These are phyloP conservation scores for Tamias sibiricus DNA, from an alignment of 2,113 vertebrate genomes.

Conservation along the genomic window DNA sequence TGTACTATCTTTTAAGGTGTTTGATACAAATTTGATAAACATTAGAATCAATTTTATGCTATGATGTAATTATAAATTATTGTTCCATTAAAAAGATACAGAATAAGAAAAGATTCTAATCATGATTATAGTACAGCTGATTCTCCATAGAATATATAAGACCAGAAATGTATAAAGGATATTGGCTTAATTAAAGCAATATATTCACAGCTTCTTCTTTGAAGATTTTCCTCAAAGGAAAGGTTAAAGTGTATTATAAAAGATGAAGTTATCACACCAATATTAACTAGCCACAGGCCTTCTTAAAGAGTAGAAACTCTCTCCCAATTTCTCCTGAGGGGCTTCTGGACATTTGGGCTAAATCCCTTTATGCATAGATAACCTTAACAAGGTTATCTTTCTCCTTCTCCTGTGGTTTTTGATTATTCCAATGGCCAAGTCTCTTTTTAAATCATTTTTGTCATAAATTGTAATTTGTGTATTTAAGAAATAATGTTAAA, in stretches of 20 bases:
- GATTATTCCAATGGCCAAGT: not conserved
- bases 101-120: not conserved
- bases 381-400: conserved; percentile 37
- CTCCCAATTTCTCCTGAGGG: not conserved
- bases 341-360: not conserved
- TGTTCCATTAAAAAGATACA: not conserved
- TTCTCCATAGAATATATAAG: not conserved
- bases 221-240: conserved; percentile 51
- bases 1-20: not conserved
- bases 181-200: conserved; percentile 59
- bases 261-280: conserved; percentile 28
- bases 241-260: conserved; percentile 53
- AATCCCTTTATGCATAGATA: conserved; percentile 14
- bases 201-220: not conserved
- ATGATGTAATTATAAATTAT: not conserved
- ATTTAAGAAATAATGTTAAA: not conserved
- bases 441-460: not conserved
- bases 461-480: not conserved
- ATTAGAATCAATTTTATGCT: not conserved
- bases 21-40: not conserved
- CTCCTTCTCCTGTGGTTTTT: not conserved
- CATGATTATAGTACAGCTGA: not conserved
- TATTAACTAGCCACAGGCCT: not conserved
- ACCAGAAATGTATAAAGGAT: conserved; percentile 12
- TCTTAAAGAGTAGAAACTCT: not conserved